Conservation (phyloP, 2,888 invertebrate species). For the Phrixothrix hirtus region DNA sequence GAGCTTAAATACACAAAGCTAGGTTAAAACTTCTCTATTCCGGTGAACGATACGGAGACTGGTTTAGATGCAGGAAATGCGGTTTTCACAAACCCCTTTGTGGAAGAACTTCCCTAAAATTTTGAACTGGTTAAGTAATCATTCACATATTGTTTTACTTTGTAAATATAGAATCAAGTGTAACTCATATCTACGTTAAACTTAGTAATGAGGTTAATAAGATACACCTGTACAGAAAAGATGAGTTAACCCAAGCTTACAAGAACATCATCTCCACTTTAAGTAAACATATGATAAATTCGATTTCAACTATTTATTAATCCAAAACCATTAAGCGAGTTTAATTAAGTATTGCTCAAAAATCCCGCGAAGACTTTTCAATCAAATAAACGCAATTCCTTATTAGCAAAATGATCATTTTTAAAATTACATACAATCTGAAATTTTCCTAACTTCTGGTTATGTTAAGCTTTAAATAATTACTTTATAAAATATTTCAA, state of each 20-base stretch:
- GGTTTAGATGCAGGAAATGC: conserved; percentile 33
- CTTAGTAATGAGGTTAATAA: conserved; percentile 36
- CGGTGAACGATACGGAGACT: conserved; percentile 19
- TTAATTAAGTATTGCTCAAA: too few relatives aligned
- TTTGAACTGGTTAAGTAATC: conserved; percentile 32
- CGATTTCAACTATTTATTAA: too few relatives aligned
- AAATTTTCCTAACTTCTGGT: too few relatives aligned
- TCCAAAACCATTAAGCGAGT: too few relatives aligned
- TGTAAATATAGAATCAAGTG: conserved; percentile 13
- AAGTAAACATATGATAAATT: too few relatives aligned
- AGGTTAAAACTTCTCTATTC: conserved; percentile 37
- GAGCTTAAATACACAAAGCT: too few relatives aligned
- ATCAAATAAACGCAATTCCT: too few relatives aligned
- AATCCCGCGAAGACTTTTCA: too few relatives aligned
- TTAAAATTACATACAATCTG: too few relatives aligned
- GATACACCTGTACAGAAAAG: conserved; percentile 21
- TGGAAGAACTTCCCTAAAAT: conserved; percentile 27
- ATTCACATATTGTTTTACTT: conserved; percentile 22
- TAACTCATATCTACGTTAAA: conserved; percentile 16
- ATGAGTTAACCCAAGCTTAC: background rate
- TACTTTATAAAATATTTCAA: too few relatives aligned
- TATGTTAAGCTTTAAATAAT: too few relatives aligned
- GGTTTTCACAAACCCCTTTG: conserved; percentile 32
- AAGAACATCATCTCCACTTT: conserved; percentile 15
- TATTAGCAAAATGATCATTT: too few relatives aligned